A percentile compares a stretch with the other conserved stretches of the same genome.
phyloP scores from a whole-genome alignment of 2,888 invertebrate species.

The Cynaeus angustus region DNA sequence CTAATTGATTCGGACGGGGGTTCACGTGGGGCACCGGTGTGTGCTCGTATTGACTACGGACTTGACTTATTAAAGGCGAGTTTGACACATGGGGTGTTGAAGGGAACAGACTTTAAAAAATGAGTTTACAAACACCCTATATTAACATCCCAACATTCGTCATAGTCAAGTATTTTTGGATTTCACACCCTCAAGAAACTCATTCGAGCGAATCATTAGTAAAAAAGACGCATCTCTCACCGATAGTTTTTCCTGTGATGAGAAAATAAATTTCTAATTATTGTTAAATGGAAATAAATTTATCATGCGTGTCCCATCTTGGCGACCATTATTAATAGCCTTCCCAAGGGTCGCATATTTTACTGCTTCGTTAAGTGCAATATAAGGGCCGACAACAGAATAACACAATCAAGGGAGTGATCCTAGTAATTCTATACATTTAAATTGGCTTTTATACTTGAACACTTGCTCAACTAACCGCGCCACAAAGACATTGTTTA shows the following conservation, averaged over 20 bases:
- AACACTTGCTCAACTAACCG: constrained; percentile 59
- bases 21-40: constrained; percentile 61
- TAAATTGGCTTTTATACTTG: constrained; percentile 69
- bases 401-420: constrained; percentile 69
- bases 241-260: neutral
- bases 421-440: constrained; percentile 71
- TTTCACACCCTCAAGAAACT: neutral
- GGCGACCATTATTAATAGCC: constrained; percentile 60
- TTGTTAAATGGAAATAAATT: constrained; percentile 35
- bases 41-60: constrained; percentile 62
- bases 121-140: constrained; percentile 66
- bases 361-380: constrained; percentile 66
- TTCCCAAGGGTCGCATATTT: constrained; percentile 67
- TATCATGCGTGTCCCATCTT: constrained; percentile 37
- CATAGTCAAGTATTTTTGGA: constrained; percentile 36
- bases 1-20: constrained; percentile 39
- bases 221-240: neutral
- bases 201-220: too few relatives aligned
- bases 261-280: constrained; percentile 24
- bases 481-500: constrained; percentile 61
- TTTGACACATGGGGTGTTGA: constrained; percentile 71
- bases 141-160: constrained; percentile 35
- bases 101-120: constrained; percentile 67
- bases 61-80: constrained; percentile 69
- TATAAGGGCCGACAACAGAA: constrained; percentile 66